Conservation (phyloP, 2,113 vertebrate genomes). For the Rhabdornis inornatus region DNA sequence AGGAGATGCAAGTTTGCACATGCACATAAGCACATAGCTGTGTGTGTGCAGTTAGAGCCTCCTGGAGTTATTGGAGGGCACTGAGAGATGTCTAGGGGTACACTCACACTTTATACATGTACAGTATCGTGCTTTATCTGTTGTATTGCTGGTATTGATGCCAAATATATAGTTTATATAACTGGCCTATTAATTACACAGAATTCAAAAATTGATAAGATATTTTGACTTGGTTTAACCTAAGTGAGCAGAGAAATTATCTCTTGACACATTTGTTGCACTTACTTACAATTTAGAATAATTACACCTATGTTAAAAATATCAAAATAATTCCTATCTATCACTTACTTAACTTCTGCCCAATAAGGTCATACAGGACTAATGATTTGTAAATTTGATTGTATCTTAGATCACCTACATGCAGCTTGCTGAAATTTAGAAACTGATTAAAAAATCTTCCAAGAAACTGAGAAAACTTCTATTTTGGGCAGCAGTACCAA, state of each 20-base stretch:
- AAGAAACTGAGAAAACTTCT: neutral
- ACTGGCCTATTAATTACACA: neutral
- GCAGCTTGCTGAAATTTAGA: neutral
- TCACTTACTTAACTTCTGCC: neutral
- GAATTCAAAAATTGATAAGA: neutral
- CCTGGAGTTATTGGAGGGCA: neutral
- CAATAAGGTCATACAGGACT: neutral
- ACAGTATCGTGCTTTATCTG: neutral
- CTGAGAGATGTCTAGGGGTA: neutral
- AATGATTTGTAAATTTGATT: neutral
- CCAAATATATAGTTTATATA: neutral
- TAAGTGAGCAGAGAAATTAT: neutral
- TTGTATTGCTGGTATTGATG: neutral
- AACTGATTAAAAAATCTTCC: neutral
- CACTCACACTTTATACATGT: neutral
- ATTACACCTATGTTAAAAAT: neutral
- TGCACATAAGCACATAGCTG: rapidly evolving
- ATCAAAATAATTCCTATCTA: neutral
- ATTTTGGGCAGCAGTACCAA: neutral
- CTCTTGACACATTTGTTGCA: neutral
- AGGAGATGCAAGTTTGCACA: too few relatives aligned
- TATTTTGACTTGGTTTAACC: neutral
- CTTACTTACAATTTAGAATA: neutral
- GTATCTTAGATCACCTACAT: neutral
- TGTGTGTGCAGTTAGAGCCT: neutral